phyloP scores from a whole-genome alignment of 2,888 invertebrate species.

The Anorthoa munda region DNA sequence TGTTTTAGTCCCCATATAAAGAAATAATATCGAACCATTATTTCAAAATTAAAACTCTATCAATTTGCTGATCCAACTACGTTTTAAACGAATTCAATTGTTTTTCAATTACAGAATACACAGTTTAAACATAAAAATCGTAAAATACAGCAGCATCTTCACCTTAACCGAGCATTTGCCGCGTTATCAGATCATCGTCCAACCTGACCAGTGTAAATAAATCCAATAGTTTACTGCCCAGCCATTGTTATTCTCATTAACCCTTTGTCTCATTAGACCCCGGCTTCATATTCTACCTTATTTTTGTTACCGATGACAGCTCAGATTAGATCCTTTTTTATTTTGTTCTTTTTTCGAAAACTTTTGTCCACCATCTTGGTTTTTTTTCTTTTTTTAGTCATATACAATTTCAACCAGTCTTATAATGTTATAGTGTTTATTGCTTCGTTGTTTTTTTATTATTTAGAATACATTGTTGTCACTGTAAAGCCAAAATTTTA shows the following conservation, averaged over 20 bases:
- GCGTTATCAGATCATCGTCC: slow-evolving; percentile 87
- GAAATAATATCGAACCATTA: no score
- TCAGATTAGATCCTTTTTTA: slow-evolving; percentile 83
- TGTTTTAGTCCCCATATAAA: no score
- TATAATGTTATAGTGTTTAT: slow-evolving; percentile 71
- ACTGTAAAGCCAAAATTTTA: slow-evolving; percentile 60
- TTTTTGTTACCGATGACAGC: slow-evolving; percentile 86
- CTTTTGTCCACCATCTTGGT: slow-evolving; percentile 72
- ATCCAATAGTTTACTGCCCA: slow-evolving; percentile 88
- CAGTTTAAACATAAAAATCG: slow-evolving; percentile 4
- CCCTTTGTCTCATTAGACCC: slow-evolving; percentile 90
- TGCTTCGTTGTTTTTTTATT: slow-evolving; percentile 34
- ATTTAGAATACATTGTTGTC: slow-evolving; percentile 48
- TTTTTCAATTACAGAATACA: neutral
- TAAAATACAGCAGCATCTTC: slow-evolving; percentile 58
- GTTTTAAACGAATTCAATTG: neutral
- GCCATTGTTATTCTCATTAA: slow-evolving; percentile 90
- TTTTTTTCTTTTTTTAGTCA: slow-evolving; percentile 70
- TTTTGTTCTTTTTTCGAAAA: slow-evolving; percentile 66
- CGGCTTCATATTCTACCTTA: slow-evolving; percentile 86
- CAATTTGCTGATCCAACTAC: no score
- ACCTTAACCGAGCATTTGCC: slow-evolving; percentile 83
- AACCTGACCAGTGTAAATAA: slow-evolving; percentile 86
- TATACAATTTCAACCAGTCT: slow-evolving; percentile 69
- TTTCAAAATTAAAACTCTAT: no score